phyloP scores from a whole-genome alignment of 2,888 invertebrate genomes.

The Ptychoptera albimana region DNA sequence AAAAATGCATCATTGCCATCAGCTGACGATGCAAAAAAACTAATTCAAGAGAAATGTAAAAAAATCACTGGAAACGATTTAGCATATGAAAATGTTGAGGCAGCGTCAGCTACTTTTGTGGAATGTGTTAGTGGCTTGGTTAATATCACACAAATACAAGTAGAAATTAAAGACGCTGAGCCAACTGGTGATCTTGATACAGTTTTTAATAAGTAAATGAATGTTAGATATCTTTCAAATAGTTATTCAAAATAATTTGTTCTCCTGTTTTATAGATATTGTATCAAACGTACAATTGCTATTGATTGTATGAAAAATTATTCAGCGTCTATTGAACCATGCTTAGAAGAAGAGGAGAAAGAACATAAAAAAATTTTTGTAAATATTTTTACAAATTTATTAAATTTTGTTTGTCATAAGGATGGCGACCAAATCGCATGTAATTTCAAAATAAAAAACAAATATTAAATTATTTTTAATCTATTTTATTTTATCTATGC shows the following conservation, averaged over 20 bases:
- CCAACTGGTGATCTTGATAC: slow-evolving; percentile 51
- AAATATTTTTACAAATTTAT: slow-evolving; percentile 51
- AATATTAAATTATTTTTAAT: background rate
- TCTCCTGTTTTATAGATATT: slow-evolving; percentile 39
- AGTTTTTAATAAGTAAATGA: slow-evolving; percentile 54
- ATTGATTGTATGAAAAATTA: slow-evolving; percentile 41
- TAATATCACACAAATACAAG: slow-evolving; percentile 38
- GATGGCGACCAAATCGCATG: slow-evolving; percentile 70
- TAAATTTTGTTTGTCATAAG: slow-evolving; percentile 60
- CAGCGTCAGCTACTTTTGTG: slow-evolving; percentile 21
- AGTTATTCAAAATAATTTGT: background rate
- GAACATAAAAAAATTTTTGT: slow-evolving; percentile 42
- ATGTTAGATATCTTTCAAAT: slow-evolving; percentile 12
- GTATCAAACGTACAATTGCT: slow-evolving; percentile 35
- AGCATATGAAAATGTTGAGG: background rate
- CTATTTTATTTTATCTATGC: slow-evolving; percentile 1
- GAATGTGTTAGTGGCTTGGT: slow-evolving; percentile 42
- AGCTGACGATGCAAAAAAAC: too few relatives aligned
- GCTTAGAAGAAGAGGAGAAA: slow-evolving; percentile 44
- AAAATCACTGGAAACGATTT: too few relatives aligned
- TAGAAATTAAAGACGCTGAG: slow-evolving; percentile 52
- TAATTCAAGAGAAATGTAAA: too few relatives aligned
- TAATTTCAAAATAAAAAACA: slow-evolving; percentile 18
- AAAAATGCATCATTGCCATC: too few relatives aligned
- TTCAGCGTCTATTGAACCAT: slow-evolving; percentile 39